phyloP scores from a whole-genome alignment of 2,113 vertebrate species.

The Chloropsis cyanopogon region DNA sequence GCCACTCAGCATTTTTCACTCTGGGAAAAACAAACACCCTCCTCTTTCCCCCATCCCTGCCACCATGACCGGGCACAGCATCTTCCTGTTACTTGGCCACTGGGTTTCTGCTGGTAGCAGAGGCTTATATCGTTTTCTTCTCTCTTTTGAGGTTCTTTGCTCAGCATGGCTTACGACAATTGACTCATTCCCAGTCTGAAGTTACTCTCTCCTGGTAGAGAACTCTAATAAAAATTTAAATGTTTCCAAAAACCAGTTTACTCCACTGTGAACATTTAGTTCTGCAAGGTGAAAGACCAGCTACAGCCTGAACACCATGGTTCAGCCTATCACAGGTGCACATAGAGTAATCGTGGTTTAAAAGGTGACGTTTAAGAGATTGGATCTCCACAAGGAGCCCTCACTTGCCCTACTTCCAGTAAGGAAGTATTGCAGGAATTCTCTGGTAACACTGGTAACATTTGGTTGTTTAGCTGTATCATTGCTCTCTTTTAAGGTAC shows the following conservation, averaged over 20 bases:
- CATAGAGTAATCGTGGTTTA: background rate
- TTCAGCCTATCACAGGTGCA: background rate
- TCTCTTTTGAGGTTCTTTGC: background rate
- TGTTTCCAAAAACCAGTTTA: background rate
- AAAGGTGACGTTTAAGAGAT: background rate
- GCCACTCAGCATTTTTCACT: background rate
- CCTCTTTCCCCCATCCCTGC: background rate
- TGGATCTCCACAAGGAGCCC: rapidly evolving
- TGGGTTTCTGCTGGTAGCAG: background rate
- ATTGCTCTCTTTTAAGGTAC: background rate
- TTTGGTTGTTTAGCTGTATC: background rate
- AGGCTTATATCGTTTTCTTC: background rate
- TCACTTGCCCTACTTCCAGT: background rate
- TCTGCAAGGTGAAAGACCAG: background rate
- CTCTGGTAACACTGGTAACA: background rate
- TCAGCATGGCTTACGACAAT: rapidly evolving
- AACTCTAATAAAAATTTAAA: background rate
- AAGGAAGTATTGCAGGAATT: background rate
- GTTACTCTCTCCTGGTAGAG: background rate
- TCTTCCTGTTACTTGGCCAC: background rate
- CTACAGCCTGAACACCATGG: background rate
- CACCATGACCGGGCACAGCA: rapidly evolving
- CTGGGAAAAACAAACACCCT: background rate
- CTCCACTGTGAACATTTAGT: background rate
- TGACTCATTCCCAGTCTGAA: background rate